phyloP scores from a whole-genome alignment of 2,888 invertebrate species.

The Patella pellucida region DNA sequence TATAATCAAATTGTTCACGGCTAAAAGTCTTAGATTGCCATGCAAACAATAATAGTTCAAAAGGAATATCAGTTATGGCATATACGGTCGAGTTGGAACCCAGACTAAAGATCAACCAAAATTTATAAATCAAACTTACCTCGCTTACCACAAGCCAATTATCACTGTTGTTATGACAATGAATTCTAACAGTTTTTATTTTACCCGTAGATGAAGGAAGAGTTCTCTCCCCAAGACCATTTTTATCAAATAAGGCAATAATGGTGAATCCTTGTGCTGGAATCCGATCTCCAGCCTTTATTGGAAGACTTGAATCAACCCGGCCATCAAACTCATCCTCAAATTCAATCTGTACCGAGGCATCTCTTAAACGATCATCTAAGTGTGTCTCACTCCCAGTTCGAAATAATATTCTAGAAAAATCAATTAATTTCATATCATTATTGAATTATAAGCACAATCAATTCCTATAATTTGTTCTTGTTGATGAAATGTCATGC shows the following conservation, averaged over 20 bases:
- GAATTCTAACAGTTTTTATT: constrained; percentile 81
- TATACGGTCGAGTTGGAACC: too few species aligned
- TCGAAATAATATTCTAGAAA: constrained; percentile 64
- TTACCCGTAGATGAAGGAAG: constrained; percentile 79
- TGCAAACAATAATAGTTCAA: too few species aligned
- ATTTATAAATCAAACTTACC: constrained; percentile 74
- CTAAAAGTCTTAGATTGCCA: too few species aligned
- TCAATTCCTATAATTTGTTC: too few species aligned
- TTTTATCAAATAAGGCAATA: constrained; percentile 82
- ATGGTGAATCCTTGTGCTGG: constrained; percentile 76
- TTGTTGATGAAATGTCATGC: too few species aligned
- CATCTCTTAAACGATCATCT: constrained; percentile 88
- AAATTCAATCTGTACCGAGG: constrained; percentile 85
- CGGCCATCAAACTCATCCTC: constrained; percentile 37
- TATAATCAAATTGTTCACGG: too few species aligned
- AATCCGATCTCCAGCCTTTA: constrained; percentile 35
- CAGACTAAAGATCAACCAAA: too few species aligned
- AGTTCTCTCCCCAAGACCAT: constrained; percentile 84
- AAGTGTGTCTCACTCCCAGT: constrained; percentile 93
- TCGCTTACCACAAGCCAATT: constrained; percentile 94
- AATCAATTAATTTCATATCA: not conserved
- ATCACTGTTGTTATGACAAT: constrained; percentile 83
- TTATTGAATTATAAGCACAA: too few species aligned
- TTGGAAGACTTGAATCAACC: constrained; percentile 10
- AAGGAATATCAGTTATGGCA: too few species aligned